Conservation (phyloP, 2,888 invertebrate genomes). For the Ormia ochracea region DNA sequence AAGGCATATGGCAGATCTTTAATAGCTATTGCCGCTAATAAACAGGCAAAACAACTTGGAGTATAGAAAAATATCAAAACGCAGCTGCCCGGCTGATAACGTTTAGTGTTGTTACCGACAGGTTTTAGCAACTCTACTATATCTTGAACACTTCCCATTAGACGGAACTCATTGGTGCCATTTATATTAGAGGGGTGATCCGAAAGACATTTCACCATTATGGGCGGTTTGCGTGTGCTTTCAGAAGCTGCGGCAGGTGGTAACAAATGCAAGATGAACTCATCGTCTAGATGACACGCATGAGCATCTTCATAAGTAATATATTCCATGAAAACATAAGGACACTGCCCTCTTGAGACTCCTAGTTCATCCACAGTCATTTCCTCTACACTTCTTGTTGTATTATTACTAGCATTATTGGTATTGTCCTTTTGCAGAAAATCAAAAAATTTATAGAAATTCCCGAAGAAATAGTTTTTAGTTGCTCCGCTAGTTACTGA, state of each 20-base stretch:
- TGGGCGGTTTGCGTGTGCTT: slow-evolving; percentile 68
- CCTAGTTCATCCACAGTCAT: slow-evolving; percentile 64
- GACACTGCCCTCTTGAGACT: slow-evolving; percentile 68
- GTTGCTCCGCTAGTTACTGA: background rate
- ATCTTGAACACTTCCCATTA: slow-evolving; percentile 73
- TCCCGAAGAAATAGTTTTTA: slow-evolving; percentile 31
- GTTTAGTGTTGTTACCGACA: slow-evolving; percentile 77
- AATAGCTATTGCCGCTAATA: slow-evolving; percentile 91
- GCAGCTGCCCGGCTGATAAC: slow-evolving; percentile 83
- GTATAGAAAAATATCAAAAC: slow-evolving; percentile 92
- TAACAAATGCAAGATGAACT: slow-evolving; percentile 69
- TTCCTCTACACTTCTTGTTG: slow-evolving; percentile 63
- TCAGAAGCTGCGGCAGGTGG: slow-evolving; percentile 51
- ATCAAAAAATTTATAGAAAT: slow-evolving; percentile 52
- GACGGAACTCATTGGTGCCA: slow-evolving; percentile 66
- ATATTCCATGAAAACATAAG: slow-evolving; percentile 71
- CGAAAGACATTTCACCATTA: slow-evolving; percentile 73
- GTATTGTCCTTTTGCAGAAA: slow-evolving; percentile 54
- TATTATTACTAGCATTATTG: slow-evolving; percentile 54
- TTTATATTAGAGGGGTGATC: slow-evolving; percentile 60
- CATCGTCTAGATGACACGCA: slow-evolving; percentile 69
- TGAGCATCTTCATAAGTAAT: slow-evolving; percentile 67
- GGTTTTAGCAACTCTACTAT: slow-evolving; percentile 73
- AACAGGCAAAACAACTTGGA: slow-evolving; percentile 92
- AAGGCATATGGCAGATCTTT: slow-evolving; percentile 93